Evolutionary conservation across 2,797 vertebrate species (phyloP).

Genomic region (Onychomys leucogaster): DNA sequence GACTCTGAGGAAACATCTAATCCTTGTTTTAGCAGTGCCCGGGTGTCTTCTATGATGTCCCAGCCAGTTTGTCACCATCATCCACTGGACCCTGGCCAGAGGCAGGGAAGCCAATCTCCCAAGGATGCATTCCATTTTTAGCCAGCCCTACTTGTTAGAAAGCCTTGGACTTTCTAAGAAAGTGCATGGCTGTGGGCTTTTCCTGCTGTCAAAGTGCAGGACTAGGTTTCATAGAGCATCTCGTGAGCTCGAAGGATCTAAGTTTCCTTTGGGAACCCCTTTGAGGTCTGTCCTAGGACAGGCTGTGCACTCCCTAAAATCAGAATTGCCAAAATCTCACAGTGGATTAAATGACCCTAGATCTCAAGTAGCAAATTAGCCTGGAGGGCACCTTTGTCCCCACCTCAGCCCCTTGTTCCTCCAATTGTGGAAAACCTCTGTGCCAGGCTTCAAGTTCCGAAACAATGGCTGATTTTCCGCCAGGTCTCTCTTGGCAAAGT

Average conservation of each 20-base stretch:
- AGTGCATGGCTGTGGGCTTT: neutral
- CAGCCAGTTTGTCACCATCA: constrained; percentile 54
- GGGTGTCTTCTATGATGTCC: neutral
- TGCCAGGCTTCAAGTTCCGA: neutral
- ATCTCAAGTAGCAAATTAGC: constrained; percentile 11
- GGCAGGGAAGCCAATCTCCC: constrained; percentile 67
- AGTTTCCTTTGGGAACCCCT: neutral
- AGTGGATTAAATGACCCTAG: neutral
- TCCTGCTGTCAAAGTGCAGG: neutral
- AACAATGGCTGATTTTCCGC: constrained; percentile 15
- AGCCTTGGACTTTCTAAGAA: constrained; percentile 78
- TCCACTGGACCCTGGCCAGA: constrained; percentile 62
- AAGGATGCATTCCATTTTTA: constrained; percentile 69
- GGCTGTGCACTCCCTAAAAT: neutral
- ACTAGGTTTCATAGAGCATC: neutral
- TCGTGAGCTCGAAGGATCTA: neutral
- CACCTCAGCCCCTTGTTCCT: constrained; percentile 19
- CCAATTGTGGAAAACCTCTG: constrained; percentile 24
- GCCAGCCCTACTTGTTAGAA: constrained; percentile 73
- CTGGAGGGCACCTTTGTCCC: neutral
- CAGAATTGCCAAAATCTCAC: constrained; percentile 5
- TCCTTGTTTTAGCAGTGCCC: neutral
- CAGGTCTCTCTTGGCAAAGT: constrained; percentile 59
- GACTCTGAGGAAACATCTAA: neutral
- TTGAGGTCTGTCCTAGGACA: neutral